Evolutionary conservation across 2,797 vertebrate genomes (phyloP), one percentile per base, ranked within the genome.

Genomic region (Benthosema pterotum): DNA sequence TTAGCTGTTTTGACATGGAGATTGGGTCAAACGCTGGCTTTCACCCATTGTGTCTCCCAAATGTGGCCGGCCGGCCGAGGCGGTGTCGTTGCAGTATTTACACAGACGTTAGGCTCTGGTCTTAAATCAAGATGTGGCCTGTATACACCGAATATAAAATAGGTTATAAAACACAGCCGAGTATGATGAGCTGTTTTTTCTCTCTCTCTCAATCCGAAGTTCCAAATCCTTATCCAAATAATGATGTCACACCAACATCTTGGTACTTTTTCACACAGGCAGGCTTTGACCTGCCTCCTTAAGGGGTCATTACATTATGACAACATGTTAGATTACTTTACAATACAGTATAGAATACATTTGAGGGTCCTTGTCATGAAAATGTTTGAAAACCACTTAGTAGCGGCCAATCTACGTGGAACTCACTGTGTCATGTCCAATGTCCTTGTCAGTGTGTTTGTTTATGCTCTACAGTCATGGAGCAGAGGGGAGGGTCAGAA

Each of bases 91-190:
- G 57, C 66, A 22, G 45, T 80, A 72, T 79, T 82, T 73, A 73
- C 63, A 8, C 52, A 50, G 67, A 69, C 63, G 47, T 49, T 67
- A 61, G 32, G 18, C 55, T 48, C 47, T 42, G 65, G 50, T 63
- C 72, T 60, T 85, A 85, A 86, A 85, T 87, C 75, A 74, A 82
- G 75, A 55, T 60, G 49, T 48, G 74, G 61, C 75, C 77, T 75
- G 69, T 77, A 80, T 73, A 77, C 69, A 73, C 60, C 70, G 68
- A 80, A 65, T 75, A 74, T 82, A 67, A 82, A 87, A 82, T 65
- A 5, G 77, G 61, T 68, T 80, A 79, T 87, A 86, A 88, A 88
- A 83, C 63, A 52, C 42, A 59, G 43, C 2, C 0, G 54, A 77
- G 74, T 76, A 72, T 80, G 80, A 83, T 80, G 77, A 79, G 63